Conservation (phyloP, 1,140 invertebrate species). For the Drosophila pallidifrons region DNA sequence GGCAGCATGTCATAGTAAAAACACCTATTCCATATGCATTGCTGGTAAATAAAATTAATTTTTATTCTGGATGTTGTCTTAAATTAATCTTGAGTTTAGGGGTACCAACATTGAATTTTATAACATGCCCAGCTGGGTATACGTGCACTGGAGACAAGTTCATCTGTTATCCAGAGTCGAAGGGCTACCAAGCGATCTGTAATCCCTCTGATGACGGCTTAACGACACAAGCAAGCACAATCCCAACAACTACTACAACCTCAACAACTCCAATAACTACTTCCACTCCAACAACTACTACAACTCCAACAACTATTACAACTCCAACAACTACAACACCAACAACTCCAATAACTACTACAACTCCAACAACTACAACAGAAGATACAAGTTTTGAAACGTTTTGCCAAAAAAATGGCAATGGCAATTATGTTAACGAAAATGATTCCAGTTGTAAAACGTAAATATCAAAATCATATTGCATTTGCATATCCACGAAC, state of each 20-base stretch:
- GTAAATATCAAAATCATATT: slow-evolving; percentile 8
- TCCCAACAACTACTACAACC: not conserved
- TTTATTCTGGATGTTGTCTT: not conserved
- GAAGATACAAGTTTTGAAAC: slow-evolving; percentile 1
- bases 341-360: not conserved
- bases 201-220: not conserved
- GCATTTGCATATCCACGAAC: not conserved
- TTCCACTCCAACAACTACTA: not conserved
- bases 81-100: slow-evolving; percentile 23
- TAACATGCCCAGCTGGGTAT: slow-evolving; percentile 36
- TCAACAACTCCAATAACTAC: not conserved
- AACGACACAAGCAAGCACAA: not conserved
- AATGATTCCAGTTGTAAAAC: slow-evolving; percentile 48
- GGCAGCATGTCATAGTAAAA: slow-evolving; percentile 56
- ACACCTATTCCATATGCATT: slow-evolving; percentile 52
- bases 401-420: not conserved
- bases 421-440: slow-evolving; percentile 16
- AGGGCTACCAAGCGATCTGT: slow-evolving; percentile 33
- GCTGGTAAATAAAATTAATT: slow-evolving; percentile 31
- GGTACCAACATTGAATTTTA: slow-evolving; percentile 6
- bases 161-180: slow-evolving; percentile 41
- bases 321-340: not conserved
- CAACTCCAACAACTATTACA: not conserved
- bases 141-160: slow-evolving; percentile 58
- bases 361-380: not conserved